phyloP scores from a whole-genome alignment of 2,888 invertebrate genomes.

The Tachina grossa region DNA sequence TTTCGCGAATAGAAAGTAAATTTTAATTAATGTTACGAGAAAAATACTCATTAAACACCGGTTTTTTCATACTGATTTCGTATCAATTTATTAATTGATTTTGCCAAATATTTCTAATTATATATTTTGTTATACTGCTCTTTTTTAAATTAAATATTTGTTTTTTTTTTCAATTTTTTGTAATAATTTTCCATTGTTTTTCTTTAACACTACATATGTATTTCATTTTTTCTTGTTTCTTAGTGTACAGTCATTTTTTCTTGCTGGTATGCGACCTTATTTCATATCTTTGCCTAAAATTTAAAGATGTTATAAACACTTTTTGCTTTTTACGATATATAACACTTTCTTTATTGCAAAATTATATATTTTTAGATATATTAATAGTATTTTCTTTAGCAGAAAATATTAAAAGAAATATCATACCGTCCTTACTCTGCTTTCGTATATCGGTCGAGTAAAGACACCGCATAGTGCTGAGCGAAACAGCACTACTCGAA shows the following conservation, averaged over 20 bases:
- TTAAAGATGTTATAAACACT: not conserved
- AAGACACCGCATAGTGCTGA: slow-evolving; percentile 66
- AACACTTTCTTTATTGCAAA: slow-evolving; percentile 1
- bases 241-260: slow-evolving; percentile 74
- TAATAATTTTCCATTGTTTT: slow-evolving; percentile 63
- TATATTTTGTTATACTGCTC: not conserved
- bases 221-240: slow-evolving; percentile 63
- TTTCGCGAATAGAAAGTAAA: slow-evolving; percentile 16
- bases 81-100: not conserved
- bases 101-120: not conserved
- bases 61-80: not conserved
- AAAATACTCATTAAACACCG: not conserved
- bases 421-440: slow-evolving; percentile 63
- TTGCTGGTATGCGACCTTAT: slow-evolving; percentile 70
- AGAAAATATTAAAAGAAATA: slow-evolving; percentile 32
- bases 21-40: not conserved
- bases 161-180: slow-evolving; percentile 64
- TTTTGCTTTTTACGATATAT: not conserved
- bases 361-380: slow-evolving; percentile 10
- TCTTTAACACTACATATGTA: slow-evolving; percentile 46
- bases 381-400: not conserved
- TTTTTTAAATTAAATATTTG: slow-evolving; percentile 48
- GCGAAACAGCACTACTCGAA: slow-evolving; percentile 29
- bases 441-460: slow-evolving; percentile 63
- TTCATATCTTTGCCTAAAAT: slow-evolving; percentile 49